Conservation (phyloP, 2,797 vertebrate genomes). For the Morus bassanus region DNA sequence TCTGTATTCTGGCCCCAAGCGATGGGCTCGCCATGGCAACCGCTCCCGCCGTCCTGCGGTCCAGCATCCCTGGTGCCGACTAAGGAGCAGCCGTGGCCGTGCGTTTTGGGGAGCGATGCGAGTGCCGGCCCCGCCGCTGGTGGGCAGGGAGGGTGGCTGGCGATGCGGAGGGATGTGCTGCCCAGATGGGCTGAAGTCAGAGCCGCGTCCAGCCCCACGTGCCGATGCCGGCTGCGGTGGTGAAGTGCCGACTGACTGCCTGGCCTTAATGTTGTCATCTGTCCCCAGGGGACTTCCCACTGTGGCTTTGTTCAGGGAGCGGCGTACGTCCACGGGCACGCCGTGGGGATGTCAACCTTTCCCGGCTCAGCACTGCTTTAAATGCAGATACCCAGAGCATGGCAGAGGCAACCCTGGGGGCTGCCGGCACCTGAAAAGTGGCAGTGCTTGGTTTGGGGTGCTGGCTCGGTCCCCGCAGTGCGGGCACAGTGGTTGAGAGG, state of each 20-base stretch:
- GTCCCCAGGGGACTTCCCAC: background rate
- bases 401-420: background rate
- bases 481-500: fast-evolving
- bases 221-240: background rate
- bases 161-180: background rate
- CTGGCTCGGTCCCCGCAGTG: fast-evolving
- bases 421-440: fast-evolving
- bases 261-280: background rate
- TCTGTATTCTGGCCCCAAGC: background rate
- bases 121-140: fast-evolving
- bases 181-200: background rate
- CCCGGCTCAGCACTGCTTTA: background rate
- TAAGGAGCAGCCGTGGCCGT: fast-evolving
- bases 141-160: background rate
- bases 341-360: fast-evolving
- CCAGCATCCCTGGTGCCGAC: fast-evolving
- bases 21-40: background rate
- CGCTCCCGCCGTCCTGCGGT: fast-evolving
- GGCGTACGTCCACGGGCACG: too few species aligned
- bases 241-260: background rate
- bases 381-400: background rate
- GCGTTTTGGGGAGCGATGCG: fast-evolving
- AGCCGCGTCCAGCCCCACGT: background rate
- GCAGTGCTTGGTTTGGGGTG: background rate
- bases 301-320: background rate